Conservation (phyloP, 2,113 vertebrate species). For the Spilogale gracilis region DNA sequence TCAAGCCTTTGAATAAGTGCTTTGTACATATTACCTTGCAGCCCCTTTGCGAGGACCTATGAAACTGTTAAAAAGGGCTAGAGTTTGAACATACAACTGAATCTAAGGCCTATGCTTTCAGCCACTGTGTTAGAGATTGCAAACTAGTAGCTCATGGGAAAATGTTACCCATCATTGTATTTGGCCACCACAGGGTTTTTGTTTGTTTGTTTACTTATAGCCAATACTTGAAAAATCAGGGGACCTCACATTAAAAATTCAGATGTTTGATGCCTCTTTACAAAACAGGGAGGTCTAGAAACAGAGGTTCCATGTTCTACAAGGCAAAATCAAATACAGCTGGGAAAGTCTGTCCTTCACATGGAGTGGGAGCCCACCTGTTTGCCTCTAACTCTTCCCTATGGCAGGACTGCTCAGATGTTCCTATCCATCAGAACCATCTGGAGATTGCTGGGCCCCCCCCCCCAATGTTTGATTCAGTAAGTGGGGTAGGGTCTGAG, state of each 20-base stretch:
- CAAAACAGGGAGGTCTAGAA: background rate
- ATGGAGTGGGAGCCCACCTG: background rate
- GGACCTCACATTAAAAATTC: slow-evolving; percentile 6
- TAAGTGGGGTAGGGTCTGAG: background rate
- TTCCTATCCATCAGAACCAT: background rate
- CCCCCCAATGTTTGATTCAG: slow-evolving; percentile 36
- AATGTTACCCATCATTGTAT: background rate
- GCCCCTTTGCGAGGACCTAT: background rate
- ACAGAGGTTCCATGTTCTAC: background rate
- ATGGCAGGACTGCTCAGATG: background rate
- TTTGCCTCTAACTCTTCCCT: background rate
- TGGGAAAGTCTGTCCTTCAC: background rate
- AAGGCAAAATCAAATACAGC: slow-evolving; percentile 1
- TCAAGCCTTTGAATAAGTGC: background rate
- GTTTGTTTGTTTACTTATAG: background rate
- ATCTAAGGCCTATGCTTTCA: background rate
- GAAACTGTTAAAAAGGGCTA: background rate
- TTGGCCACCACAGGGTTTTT: background rate
- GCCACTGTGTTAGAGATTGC: background rate
- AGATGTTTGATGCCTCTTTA: slow-evolving; percentile 8
- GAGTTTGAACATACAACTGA: background rate
- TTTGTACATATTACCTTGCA: background rate
- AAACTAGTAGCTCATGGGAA: background rate
- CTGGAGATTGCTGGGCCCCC: slow-evolving; percentile 10
- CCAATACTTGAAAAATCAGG: background rate